Evolutionary conservation across 2,797 vertebrate genomes (phyloP).

Genomic region (Zenarchopterus dispar): DNA sequence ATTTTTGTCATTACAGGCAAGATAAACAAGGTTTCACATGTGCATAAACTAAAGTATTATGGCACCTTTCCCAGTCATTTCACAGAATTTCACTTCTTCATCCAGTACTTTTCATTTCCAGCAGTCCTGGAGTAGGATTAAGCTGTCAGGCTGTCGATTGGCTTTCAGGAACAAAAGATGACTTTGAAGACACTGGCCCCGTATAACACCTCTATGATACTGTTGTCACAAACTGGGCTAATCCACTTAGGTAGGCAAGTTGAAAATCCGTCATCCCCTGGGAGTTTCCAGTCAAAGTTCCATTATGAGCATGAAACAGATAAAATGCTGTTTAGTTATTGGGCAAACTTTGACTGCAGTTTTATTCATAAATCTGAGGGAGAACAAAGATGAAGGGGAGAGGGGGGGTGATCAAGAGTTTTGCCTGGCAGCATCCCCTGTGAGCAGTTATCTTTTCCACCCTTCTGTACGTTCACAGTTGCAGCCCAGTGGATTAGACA

Average conservation of each 20-base stretch:
- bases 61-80: no score
- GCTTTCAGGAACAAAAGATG: slow-evolving; percentile 35
- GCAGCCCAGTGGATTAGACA: slow-evolving; percentile 61
- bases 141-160: slow-evolving; percentile 26
- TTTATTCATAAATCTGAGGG: slow-evolving; percentile 26
- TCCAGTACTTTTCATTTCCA: slow-evolving; percentile 7
- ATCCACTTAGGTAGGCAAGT: slow-evolving; percentile 43
- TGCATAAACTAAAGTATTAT: no score
- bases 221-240: slow-evolving; percentile 52
- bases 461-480: slow-evolving; percentile 50
- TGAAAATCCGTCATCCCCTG: slow-evolving; percentile 37
- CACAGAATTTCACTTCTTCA: slow-evolving; percentile 16
- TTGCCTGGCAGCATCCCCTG: slow-evolving; percentile 50
- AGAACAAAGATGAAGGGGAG: slow-evolving; percentile 52
- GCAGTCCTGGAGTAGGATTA: slow-evolving; percentile 29
- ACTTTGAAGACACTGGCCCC: slow-evolving; percentile 47
- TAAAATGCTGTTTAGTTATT: slow-evolving; percentile 28
- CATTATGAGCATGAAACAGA: slow-evolving; percentile 22
- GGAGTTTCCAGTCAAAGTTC: slow-evolving; percentile 41
- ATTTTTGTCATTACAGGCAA: no score
- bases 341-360: slow-evolving; percentile 38
- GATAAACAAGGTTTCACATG: no score
- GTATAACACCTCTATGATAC: slow-evolving; percentile 41
- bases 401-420: slow-evolving; percentile 50
- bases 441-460: slow-evolving; percentile 63